Evolutionary conservation across 2,888 invertebrate species (phyloP).

Genomic region (Drepana falcataria): DNA sequence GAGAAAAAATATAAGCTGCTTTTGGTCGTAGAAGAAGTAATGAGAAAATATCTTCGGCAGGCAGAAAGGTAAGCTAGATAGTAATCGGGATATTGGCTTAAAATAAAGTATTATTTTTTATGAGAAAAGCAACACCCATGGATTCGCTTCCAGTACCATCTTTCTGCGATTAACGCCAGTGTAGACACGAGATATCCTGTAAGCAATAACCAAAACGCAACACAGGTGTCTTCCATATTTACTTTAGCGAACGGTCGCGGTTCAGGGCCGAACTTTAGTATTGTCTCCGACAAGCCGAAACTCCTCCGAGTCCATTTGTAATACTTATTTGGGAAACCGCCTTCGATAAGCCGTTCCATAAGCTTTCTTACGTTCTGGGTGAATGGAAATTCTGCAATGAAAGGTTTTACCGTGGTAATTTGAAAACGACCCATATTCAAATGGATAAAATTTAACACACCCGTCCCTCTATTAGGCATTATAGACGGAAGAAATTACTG

Average conservation of each 20-base stretch:
- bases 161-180: conserved; percentile 28
- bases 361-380: conserved; percentile 24
- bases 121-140: background rate
- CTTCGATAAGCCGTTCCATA: conserved; percentile 34
- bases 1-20: too few species aligned
- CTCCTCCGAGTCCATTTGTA: conserved; percentile 39
- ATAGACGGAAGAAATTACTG: too few species aligned
- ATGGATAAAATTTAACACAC: too few species aligned
- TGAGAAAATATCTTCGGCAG: too few species aligned
- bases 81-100: too few species aligned
- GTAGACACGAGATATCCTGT: conserved; percentile 29
- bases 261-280: conserved; percentile 10
- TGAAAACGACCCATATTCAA: too few species aligned
- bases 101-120: too few species aligned
- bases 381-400: conserved; percentile 40
- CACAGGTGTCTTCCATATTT: conserved; percentile 22
- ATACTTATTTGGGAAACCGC: conserved; percentile 41
- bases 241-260: conserved; percentile 26
- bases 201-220: conserved; percentile 30
- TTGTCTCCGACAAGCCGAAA: conserved; percentile 16
- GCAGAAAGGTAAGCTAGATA: too few species aligned
- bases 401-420: too few species aligned
- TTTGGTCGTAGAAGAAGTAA: too few species aligned
- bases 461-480: too few species aligned
- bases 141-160: conserved; percentile 15